Evolutionary conservation across 2,113 vertebrate species (phyloP), one percentile per base, ranked within the genome.

Genomic region (Halichoeres trimaculatus): DNA sequence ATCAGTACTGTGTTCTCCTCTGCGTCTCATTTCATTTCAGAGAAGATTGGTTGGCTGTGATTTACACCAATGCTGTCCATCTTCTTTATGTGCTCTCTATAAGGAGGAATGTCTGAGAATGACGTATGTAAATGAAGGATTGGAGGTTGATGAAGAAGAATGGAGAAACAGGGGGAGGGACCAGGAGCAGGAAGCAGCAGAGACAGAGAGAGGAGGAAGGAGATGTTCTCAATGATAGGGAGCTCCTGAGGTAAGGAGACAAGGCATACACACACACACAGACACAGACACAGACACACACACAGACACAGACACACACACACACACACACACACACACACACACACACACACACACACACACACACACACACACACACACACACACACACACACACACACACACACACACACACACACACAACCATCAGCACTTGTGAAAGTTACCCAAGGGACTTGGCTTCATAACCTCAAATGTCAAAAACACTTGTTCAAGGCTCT

Each of bases 81-180:
- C 85, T 75, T 74, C 56, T 88, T 86, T 84, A 86, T 88, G 74
- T 76, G 70, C 51, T 70, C 59, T 85, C 54, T 70, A 64, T 74
- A 74, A 72, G 75, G 50, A n/a, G 40, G 72, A 76, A 79, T 69
- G 73, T 79, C 80, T 55, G 56, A 22, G 53, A 70, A 58, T 8
- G 71, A 78, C 58, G 5, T 78, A 88, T 86, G 65, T 62, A 84
- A 87, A 91, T 91, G 70, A 78, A 77, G 61, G 65, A 80, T 80
- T 54, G 66, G 57, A 72, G 59, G 59, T 50, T 88, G 77, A 75
- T 88, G 66, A 65, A 59, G 81, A 80, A 57, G 65, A 74, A 64
- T 63, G 40, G 57, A 16, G 41, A 48, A 45, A 23, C 23, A 41
- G 64, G 35, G 6, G 16, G 36, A 45, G 12, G 30, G 7, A 50